Conservation (phyloP, 2,888 invertebrate species). For the Cotesia congregata region DNA sequence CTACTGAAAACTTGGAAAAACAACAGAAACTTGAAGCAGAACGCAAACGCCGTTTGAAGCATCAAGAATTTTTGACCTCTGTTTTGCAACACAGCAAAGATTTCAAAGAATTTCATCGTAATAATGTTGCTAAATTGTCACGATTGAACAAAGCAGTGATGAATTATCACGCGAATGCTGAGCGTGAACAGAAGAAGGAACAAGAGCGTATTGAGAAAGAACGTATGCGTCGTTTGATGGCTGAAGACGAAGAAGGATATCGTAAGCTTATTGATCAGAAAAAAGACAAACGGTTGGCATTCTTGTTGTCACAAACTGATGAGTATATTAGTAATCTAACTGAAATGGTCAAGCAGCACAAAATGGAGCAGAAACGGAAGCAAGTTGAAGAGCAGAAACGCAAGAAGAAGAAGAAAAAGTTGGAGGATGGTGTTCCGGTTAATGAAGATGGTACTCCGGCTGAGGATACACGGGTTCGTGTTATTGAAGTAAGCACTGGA, state of each 20-base stretch:
- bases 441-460: conserved; percentile 84
- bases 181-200: conserved; percentile 99
- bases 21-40: conserved; percentile 99
- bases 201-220: conserved; percentile 99
- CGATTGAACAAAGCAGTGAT: conserved; percentile 96
- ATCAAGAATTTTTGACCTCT: conserved; percentile 93
- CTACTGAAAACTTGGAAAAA: conserved; percentile 98
- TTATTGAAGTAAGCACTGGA: conserved; percentile 90
- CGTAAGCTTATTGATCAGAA: conserved; percentile 99
- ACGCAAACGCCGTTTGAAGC: conserved; percentile 96
- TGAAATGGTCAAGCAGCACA: conserved; percentile 96
- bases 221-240: conserved; percentile 99
- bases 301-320: conserved; percentile 97
- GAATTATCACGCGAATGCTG: conserved; percentile 98
- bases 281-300: conserved; percentile 98
- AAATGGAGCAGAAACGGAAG: conserved; percentile 92
- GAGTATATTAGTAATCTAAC: conserved; percentile 98
- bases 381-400: conserved; percentile 89
- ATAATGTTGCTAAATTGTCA: conserved; percentile 87
- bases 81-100: conserved; percentile 98
- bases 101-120: conserved; percentile 97
- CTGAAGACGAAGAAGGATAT: conserved; percentile 99
- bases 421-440: conserved; percentile 77
- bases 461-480: conserved; percentile 87
- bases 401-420: conserved; percentile 80